Evolutionary conservation across 2,113 vertebrate species (phyloP).

Genomic region (Antechinus flavipes): DNA sequence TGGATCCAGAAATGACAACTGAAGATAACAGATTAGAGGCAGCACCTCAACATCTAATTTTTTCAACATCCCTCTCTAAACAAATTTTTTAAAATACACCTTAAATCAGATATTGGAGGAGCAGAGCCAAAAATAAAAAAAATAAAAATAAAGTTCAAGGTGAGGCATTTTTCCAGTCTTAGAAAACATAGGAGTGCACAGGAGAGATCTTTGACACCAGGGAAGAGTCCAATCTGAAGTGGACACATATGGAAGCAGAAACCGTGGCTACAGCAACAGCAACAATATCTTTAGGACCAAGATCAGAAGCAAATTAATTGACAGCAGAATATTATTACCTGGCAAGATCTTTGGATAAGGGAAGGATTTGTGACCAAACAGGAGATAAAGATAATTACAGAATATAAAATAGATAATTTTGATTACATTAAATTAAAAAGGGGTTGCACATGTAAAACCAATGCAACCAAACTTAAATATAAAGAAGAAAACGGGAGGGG

Average conservation of each 20-base stretch:
- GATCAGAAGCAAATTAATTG: too few relatives aligned
- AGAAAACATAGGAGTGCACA: neutral
- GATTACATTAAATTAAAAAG: too few relatives aligned
- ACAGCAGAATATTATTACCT: too few relatives aligned
- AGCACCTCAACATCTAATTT: neutral
- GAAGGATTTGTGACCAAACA: neutral
- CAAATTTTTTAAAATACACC: neutral
- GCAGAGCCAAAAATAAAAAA: neutral
- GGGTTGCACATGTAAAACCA: too few relatives aligned
- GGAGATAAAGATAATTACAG: neutral
- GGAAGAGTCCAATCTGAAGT: neutral
- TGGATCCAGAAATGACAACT: neutral
- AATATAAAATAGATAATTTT: neutral
- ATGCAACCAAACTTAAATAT: neutral
- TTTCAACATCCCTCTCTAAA: neutral
- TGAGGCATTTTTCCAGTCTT: neutral
- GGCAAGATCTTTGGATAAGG: too few relatives aligned
- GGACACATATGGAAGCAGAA: neutral
- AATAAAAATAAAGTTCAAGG: too few relatives aligned
- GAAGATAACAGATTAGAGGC: neutral
- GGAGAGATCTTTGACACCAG: neutral
- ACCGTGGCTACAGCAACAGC: neutral
- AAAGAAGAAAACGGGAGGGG: too few relatives aligned
- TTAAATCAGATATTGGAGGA: neutral
- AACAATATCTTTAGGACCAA: neutral